These are phyloP conservation scores for Watsonalla binaria DNA, from an alignment of 2,888 invertebrate species.

Conservation along the genomic window DNA sequence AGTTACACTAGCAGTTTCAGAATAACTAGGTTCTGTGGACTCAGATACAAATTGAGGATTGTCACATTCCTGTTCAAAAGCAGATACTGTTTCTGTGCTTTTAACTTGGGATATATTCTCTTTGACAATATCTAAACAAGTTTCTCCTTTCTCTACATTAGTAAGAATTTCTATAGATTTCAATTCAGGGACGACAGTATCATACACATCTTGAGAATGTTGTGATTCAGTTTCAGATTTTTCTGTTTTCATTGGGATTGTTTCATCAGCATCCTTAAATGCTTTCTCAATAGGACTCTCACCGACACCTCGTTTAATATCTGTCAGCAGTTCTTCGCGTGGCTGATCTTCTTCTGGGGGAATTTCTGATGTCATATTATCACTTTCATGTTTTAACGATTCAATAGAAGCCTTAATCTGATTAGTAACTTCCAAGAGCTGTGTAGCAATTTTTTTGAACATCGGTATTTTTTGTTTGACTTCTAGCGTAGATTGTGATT, in stretches of 20 bases:
- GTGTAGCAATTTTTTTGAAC: conserved; percentile 44
- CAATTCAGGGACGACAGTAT: no score
- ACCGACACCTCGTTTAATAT: neutral
- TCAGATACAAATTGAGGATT: no score
- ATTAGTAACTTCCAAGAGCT: conserved; percentile 29
- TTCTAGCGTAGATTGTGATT: conserved; percentile 45
- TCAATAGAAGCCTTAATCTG: conserved; percentile 16
- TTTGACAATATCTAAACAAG: no score
- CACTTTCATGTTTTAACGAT: conserved; percentile 1
- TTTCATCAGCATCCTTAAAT: neutral
- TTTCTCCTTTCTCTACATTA: no score
- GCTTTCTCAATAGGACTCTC: neutral
- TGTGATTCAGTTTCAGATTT: no score
- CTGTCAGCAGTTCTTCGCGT: neutral
- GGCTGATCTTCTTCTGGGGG: neutral
- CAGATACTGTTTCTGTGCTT: conserved; percentile 27
- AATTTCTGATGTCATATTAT: neutral
- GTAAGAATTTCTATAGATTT: no score
- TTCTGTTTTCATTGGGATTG: no score
- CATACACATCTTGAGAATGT: no score
- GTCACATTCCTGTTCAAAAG: no score
- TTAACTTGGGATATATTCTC: no score
- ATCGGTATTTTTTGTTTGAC: conserved; percentile 69
- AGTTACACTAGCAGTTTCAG: no score
- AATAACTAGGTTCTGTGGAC: no score